phyloP scores from a whole-genome alignment of 1,140 invertebrate genomes.

The Araneus ventricosus region DNA sequence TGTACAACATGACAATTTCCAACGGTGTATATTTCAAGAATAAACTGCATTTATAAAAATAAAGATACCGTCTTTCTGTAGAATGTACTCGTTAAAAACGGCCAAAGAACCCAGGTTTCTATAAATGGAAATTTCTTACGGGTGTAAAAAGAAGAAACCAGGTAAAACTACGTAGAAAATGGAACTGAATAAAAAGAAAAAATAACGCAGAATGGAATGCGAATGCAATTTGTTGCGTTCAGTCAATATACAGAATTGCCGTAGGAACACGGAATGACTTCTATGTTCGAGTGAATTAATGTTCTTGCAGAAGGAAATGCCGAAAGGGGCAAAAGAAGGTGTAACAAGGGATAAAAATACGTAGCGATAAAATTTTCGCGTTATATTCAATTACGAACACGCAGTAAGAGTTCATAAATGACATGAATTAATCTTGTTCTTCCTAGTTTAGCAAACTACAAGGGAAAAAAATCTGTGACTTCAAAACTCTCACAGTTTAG shows the following conservation, averaged over 20 bases:
- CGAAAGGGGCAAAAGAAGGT: not conserved
- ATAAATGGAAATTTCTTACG: conserved; percentile 18
- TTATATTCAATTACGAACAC: too few species aligned
- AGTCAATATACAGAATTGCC: conserved; percentile 32
- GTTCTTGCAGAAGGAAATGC: not conserved
- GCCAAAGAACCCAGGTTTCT: not conserved
- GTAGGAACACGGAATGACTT: not conserved
- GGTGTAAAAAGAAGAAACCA: not conserved
- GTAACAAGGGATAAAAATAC: not conserved
- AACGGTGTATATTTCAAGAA: not conserved
- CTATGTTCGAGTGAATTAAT: conserved; percentile 9
- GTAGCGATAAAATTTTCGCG: too few species aligned
- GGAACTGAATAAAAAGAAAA: not conserved
- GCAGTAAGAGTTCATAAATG: too few species aligned
- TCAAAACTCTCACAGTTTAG: too few species aligned
- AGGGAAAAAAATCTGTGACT: too few species aligned
- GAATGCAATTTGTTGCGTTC: not conserved
- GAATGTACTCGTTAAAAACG: conserved; percentile 11
- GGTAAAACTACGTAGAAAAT: not conserved
- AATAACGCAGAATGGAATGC: not conserved
- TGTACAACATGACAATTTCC: not conserved
- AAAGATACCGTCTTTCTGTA: not conserved
- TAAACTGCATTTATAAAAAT: conserved; percentile 6
- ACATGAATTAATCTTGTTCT: too few species aligned
- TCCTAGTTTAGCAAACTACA: too few species aligned